Evolutionary conservation across 2,888 invertebrate species (phyloP), one percentile per base, ranked within the genome.

Genomic region (Cerastis rubricosa): DNA sequence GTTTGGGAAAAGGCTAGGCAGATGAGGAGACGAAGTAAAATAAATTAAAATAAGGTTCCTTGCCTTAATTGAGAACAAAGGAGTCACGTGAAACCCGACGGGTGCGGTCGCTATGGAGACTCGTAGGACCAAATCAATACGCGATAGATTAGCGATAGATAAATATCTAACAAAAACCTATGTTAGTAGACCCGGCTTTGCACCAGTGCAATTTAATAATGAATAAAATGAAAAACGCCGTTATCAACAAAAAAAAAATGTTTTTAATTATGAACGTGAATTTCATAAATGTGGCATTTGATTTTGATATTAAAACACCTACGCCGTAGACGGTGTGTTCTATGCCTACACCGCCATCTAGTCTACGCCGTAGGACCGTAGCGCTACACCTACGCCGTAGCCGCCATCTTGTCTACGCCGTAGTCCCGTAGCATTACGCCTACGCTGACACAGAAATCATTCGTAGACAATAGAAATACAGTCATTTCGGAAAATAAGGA

Each of bases 321-420:
- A 51, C 29, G 47, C 49, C 49, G 49, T 49, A 49, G 19, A 19
- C 8, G 49, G 19, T 49, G 19, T 47, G 47, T 8, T 19, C 19
- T 2, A 49, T 22, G 54, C n/a, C n/a, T 54, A 54, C 54, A 25
- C 25, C 47, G n/a, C 54, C n/a, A 54, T n/a, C 54, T 54, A 9
- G n/a, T 22, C 40, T 40, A 59, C 40, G 59, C 17, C 65, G n/a
- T 17, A 25, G n/a, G n/a, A n/a, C n/a, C n/a, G n/a, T n/a, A n/a
- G n/a, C n/a, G n/a, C n/a, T n/a, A n/a, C n/a, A n/a, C n/a, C n/a
- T n/a, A n/a, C n/a, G 64, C 63, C 65, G 65, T 72, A 67, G 54
- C 35, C 6, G 29, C 67, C 63, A 51, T 51, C n/a, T 40, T 25
- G 59, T 49, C 67, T 74, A 73, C 73, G 68, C 47, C 73, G 73